Conservation (phyloP, 2,888 invertebrate species). For the Panzeria rudis region DNA sequence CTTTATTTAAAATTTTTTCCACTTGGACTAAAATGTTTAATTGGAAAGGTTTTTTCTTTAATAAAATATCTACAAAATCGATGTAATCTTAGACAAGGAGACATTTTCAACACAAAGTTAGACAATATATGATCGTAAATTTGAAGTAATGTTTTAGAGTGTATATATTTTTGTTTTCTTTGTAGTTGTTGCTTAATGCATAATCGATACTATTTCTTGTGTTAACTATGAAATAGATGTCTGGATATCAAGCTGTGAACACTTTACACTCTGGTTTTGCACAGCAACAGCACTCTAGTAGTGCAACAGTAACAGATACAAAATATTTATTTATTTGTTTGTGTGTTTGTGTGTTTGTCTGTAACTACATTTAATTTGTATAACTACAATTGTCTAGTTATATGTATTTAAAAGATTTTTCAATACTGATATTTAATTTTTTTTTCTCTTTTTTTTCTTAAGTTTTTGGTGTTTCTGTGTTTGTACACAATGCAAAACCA, state of each 20-base stretch:
- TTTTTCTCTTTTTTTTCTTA: background rate
- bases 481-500: conserved; percentile 57
- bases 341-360: conserved; percentile 15
- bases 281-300: conserved; percentile 36
- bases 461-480: conserved; percentile 36
- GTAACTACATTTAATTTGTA: conserved; percentile 58
- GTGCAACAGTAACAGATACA: conserved; percentile 19
- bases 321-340: background rate
- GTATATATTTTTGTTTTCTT: background rate
- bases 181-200: conserved; percentile 42
- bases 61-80: too few species aligned
- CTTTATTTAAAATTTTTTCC: too few species aligned
- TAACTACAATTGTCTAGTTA: conserved; percentile 59
- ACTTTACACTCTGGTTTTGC: conserved; percentile 70
- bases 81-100: too few species aligned
- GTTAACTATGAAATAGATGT: conserved; percentile 34
- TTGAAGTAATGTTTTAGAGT: too few species aligned
- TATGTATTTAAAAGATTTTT: conserved; percentile 59
- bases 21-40: too few species aligned
- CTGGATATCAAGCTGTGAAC: conserved; percentile 72
- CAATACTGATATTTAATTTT: conserved; percentile 50
- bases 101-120: too few species aligned
- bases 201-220: conserved; percentile 38
- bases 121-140: too few species aligned
- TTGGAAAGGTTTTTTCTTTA: too few species aligned